Evolutionary conservation across 2,797 vertebrate genomes (phyloP), one percentile per base, ranked within the genome.

Genomic region (Crocodylus rhombifer): DNA sequence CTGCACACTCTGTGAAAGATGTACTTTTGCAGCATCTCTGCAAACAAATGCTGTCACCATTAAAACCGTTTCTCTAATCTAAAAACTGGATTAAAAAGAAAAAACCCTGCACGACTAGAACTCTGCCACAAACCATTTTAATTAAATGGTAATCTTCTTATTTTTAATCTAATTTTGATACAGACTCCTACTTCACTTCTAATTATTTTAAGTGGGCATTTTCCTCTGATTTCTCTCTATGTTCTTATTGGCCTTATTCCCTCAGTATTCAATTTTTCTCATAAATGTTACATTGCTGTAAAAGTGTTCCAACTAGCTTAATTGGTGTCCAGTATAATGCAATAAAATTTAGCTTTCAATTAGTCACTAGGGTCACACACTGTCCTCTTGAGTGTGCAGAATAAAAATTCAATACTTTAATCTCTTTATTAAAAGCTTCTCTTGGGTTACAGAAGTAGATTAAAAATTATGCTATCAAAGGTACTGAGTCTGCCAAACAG

Each of bases 341-440:
- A 92, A 82, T 87, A 81, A 92, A 96, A 85, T 64, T 69, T 81
- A 91, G 25, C n/a, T 96, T 75, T 93, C 79, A 91, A 71, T 97
- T 94, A 97, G 67, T 96, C 94, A 64, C 69, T 57, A 63, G 88
- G 77, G 95, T 94, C 80, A 91, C 81, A 83, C 28, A 76, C 63
- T 94, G 61, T 91, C 69, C 83, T 87, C 77, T 79, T 58, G 74
- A 96, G 83, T 14, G 0, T 14, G 51, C 33, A 80, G 51, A 80
- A 92, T 84, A 94, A 95, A 97, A 97, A 80, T 82, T 30, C 64
- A 94, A 63, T 86, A 89, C 62, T 96, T 97, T 91, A 95, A 95
- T 95, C 74, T 95, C 91, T 96, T 95, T 96, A 96, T 97, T 97
- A 93, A 95, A 97, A 95, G 42, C 91, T 95, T 82, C 91, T 95